Evolutionary conservation across 2,888 invertebrate genomes (phyloP).

Genomic region (Dasypogon diadema): DNA sequence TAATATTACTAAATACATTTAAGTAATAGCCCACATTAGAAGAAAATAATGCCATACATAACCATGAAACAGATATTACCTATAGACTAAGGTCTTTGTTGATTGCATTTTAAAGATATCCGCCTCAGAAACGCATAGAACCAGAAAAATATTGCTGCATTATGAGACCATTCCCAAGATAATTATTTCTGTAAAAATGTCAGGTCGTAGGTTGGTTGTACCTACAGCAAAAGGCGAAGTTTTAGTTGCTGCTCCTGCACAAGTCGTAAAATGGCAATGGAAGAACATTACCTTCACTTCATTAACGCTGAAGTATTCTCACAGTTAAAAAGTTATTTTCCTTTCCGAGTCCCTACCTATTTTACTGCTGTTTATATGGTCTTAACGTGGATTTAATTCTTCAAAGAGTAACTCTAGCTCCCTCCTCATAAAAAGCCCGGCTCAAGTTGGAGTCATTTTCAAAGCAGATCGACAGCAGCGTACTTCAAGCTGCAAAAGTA

Average conservation of each 20-base stretch:
- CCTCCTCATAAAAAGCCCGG: neutral
- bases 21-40: no score
- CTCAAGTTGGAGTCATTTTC: neutral
- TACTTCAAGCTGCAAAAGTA: neutral
- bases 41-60: no score
- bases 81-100: no score
- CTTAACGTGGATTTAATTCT: neutral
- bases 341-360: neutral
- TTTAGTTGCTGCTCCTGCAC: neutral
- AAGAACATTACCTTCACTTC: conserved; percentile 16
- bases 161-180: no score
- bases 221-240: neutral
- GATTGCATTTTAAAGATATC: no score
- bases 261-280: neutral
- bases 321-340: conserved; percentile 31
- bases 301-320: conserved; percentile 30
- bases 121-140: no score
- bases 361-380: conserved; percentile 34
- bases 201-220: no score
- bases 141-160: no score
- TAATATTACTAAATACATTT: no score
- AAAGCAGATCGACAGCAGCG: neutral
- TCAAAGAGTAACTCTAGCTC: neutral
- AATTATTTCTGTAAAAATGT: no score
- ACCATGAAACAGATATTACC: no score